phyloP scores from a whole-genome alignment of 2,888 invertebrate species.

The Acrobasis consociella region DNA sequence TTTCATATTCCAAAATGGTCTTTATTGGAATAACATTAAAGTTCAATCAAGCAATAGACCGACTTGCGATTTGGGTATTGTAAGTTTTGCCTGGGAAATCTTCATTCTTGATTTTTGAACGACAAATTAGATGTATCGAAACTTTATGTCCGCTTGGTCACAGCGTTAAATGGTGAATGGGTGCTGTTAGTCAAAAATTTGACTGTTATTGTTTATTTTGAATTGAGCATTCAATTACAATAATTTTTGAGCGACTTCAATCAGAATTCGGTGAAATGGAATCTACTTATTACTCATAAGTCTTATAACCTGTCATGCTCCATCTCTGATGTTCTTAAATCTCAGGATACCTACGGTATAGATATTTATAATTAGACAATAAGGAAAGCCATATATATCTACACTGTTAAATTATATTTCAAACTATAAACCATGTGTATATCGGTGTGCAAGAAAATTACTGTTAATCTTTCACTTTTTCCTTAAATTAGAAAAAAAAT shows the following conservation, averaged over 20 bases:
- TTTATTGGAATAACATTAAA: not conserved
- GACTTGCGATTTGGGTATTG: not conserved
- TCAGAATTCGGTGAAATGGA: too few relatives aligned
- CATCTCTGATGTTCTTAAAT: not conserved
- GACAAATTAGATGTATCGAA: not conserved
- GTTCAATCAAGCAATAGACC: not conserved
- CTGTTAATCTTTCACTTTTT: too few relatives aligned
- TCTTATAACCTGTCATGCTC: not conserved
- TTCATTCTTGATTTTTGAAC: not conserved
- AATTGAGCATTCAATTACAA: too few relatives aligned
- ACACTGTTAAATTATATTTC: not conserved
- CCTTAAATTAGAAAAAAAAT: too few relatives aligned
- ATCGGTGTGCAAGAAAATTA: not conserved
- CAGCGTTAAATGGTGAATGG: too few relatives aligned
- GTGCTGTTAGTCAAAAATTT: too few relatives aligned
- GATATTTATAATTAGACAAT: not conserved
- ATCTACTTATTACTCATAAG: not conserved
- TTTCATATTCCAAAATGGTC: not conserved
- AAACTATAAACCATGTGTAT: not conserved
- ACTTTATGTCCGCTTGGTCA: too few relatives aligned
- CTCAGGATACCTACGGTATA: not conserved
- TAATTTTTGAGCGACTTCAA: too few relatives aligned
- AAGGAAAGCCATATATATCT: not conserved
- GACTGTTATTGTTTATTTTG: too few relatives aligned
- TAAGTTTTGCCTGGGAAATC: slow-evolving; percentile 7